Percentiles rank a stretch among this genome's conserved stretches.
These are phyloP conservation scores for Gymnoscelis rufifasciata DNA, from an alignment of 2,888 invertebrate genomes.

Conservation along the genomic window DNA sequence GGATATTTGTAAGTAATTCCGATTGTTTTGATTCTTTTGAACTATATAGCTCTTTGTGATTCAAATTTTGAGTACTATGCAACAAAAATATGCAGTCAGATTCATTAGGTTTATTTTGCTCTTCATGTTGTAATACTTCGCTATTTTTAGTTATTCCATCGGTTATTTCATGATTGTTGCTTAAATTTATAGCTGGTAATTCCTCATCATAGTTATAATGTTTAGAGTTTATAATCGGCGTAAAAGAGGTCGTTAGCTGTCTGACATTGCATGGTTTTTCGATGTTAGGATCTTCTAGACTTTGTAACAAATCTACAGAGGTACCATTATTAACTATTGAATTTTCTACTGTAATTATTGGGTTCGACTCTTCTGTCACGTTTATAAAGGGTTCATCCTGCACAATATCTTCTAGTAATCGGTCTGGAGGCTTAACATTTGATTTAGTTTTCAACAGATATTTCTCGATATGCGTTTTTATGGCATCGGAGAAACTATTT, in stretches of 20 bases:
- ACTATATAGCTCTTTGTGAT: neutral
- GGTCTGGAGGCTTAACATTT: constrained; percentile 22
- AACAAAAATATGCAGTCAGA: no score
- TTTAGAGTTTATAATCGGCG: neutral
- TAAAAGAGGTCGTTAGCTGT: no score
- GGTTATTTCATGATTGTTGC: neutral
- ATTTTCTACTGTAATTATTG: constrained; percentile 7
- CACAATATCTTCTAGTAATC: constrained; percentile 29
- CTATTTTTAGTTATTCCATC: no score
- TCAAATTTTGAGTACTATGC: neutral
- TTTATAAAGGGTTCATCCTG: constrained; percentile 9
- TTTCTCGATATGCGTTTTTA: constrained; percentile 51
- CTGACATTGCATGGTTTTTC: no score
- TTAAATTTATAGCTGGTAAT: constrained; percentile 7
- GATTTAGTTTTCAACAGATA: constrained; percentile 43
- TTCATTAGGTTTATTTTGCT: neutral
- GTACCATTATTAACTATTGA: neutral
- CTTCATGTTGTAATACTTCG: neutral
- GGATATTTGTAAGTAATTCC: neutral
- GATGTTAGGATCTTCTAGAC: no score
- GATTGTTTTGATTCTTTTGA: neutral
- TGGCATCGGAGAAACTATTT: constrained; percentile 48
- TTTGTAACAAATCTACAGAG: neutral
- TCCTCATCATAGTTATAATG: constrained; percentile 4
- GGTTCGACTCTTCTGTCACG: constrained; percentile 1